A percentile compares a stretch with the other conserved stretches of the same genome.
Conservation (phyloP, 2,797 vertebrate genomes). For the Aratinga solstitialis region DNA sequence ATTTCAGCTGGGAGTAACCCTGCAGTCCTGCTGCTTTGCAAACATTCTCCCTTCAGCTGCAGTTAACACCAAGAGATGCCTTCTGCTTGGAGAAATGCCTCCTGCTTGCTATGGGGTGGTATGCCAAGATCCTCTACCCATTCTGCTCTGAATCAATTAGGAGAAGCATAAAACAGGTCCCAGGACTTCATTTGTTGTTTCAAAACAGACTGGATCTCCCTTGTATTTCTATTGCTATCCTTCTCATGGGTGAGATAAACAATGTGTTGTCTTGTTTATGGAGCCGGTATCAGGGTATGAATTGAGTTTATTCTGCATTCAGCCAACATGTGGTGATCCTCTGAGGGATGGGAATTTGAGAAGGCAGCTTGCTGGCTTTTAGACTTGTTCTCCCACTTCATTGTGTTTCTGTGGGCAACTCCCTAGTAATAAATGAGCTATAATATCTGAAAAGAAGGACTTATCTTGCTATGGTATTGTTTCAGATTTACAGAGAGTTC, state of each 20-base stretch:
- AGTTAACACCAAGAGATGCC: not conserved
- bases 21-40: constrained; percentile 26
- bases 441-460: not conserved
- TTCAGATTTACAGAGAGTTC: not conserved
- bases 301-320: not conserved
- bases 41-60: not conserved
- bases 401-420: constrained; percentile 37
- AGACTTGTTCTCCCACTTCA: constrained; percentile 42
- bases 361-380: constrained; percentile 31
- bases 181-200: not conserved
- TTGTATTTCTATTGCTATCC: not conserved
- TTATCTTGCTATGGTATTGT: constrained; percentile 19
- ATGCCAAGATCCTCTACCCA: constrained; percentile 7
- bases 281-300: not conserved
- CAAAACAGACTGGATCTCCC: not conserved
- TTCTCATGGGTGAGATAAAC: not conserved
- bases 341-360: not conserved
- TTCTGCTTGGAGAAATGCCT: not conserved
- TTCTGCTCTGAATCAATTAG: not conserved
- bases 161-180: not conserved
- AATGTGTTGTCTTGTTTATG: not conserved
- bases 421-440: constrained; percentile 10
- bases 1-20: constrained; percentile 27
- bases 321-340: not conserved
- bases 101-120: not conserved